Conservation (phyloP, 1,140 invertebrate species). For the Leptinotarsa defecta region DNA sequence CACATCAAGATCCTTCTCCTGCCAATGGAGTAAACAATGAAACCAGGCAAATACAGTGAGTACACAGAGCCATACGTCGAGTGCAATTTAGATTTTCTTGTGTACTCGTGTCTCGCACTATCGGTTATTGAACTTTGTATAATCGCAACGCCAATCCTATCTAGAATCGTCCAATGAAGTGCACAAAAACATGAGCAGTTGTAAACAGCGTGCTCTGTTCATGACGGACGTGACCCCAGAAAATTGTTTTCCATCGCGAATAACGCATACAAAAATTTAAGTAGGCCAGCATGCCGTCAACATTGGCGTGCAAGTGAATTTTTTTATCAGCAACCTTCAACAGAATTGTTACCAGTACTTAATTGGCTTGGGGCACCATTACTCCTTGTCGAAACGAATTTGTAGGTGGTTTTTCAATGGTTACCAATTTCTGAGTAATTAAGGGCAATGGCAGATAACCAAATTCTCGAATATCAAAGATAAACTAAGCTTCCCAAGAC, state of each 20-base stretch:
- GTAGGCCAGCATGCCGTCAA: slow-evolving; percentile 5
- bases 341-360: too few relatives aligned
- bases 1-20: not conserved
- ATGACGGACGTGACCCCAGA: slow-evolving; percentile 12
- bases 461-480: too few relatives aligned
- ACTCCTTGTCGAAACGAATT: too few relatives aligned
- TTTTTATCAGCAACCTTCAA: too few relatives aligned
- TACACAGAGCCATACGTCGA: not conserved
- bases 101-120: slow-evolving; percentile 18
- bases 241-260: slow-evolving; percentile 20
- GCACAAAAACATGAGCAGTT: slow-evolving; percentile 20
- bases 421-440: too few relatives aligned
- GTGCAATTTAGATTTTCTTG: slow-evolving; percentile 3
- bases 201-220: slow-evolving; percentile 18
- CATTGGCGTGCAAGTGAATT: slow-evolving; percentile 2
- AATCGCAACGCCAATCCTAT: slow-evolving; percentile 25
- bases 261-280: slow-evolving; percentile 26
- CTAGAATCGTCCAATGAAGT: slow-evolving; percentile 24
- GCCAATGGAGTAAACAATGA: not conserved
- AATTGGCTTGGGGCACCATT: too few relatives aligned
- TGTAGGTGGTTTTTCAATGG: too few relatives aligned
- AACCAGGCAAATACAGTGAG: not conserved
- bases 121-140: slow-evolving; percentile 20
- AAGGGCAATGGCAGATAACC: too few relatives aligned
- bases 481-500: too few relatives aligned